Conservation (phyloP, 2,888 invertebrate species). For the Trachelus iudaicus region DNA sequence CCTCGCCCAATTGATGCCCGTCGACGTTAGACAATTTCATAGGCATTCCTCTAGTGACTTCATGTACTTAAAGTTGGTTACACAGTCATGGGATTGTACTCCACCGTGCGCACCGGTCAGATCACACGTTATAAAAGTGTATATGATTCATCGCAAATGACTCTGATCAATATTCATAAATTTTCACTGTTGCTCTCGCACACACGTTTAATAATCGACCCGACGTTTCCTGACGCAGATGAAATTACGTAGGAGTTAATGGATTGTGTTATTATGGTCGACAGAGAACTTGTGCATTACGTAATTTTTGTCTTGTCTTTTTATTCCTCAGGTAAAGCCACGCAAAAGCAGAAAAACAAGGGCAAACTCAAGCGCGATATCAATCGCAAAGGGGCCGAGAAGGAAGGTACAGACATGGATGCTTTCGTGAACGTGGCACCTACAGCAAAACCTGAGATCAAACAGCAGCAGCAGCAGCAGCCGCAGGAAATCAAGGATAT, state of each 20-base stretch:
- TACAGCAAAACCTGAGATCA: conserved; percentile 37
- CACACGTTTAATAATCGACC: not conserved
- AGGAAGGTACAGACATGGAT: conserved; percentile 73
- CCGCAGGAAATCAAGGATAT: conserved; percentile 32
- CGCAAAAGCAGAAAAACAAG: conserved; percentile 68
- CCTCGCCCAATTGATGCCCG: conserved; percentile 27
- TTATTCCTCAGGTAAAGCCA: conserved; percentile 49
- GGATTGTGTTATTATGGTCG: not conserved
- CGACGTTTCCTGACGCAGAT: not conserved
- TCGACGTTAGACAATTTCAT: not conserved
- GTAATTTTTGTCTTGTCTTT: not conserved
- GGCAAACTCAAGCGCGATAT: conserved; percentile 68
- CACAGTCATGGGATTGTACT: not conserved
- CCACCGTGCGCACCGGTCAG: not conserved
- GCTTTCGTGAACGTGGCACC: conserved; percentile 65
- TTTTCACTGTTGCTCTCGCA: not conserved
- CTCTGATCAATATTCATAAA: not conserved
- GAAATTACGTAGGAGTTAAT: not conserved
- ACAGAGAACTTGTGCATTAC: not conserved
- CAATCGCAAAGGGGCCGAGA: conserved; percentile 70
- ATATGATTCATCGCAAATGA: not conserved
- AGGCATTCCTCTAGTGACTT: not conserved
- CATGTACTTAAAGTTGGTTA: not conserved
- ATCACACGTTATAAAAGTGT: not conserved
- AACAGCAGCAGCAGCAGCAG: conserved; percentile 25